Base-by-base conservation (phyloP, 30 jellyfish, hydroid and myxozoan species). In the Hydractinia symbiolongicarpus region DNA sequence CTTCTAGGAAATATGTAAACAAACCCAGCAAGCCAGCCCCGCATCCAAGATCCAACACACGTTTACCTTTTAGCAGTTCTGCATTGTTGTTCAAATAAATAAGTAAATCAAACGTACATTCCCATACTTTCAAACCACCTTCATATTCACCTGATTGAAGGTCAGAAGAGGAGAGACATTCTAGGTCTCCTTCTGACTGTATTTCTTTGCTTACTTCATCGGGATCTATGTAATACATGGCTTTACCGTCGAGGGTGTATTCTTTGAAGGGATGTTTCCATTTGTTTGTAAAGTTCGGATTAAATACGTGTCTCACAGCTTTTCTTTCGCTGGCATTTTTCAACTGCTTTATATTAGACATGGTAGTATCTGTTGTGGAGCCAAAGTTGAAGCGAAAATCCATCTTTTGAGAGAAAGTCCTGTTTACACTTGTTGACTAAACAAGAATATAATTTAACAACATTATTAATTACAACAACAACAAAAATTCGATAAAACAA, bases 121-220 rank as follows among this genome's bases (percentile, higher is more conserved):
- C 99, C 99, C 99, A 94, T 4, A 94, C 88, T 75, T 88, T 94
- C 58, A 94, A 81, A 8, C 99, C 99, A 30, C 99, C 99, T 82
- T 94, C 99, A 73, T 94, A 94, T 8, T 83, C 90, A 9, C 99
- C 99, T 52, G 88, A 74, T 17, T 77, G 72, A 56, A 94, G 69
- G 67, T 94, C 99, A 4, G 99, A 94, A 9, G 83, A 58, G 16
- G 66, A 53, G 7, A 61, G 13, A 55, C 74, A 64, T 64, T 64
- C 52, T 51, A 64, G 74, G 9, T n/a, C 17, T 64, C 74, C 74
- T 6, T 64, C 40, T 9, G 19, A 9, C 19, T 51, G 74, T 64
- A 64, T 7, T 7, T 44, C 16, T n/a, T 44, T 64, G 40, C 74
- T 64, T 44, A 64, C 74, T 44, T 64, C 74, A 64, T 13, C 7